Evolutionary conservation across 2,888 invertebrate genomes (phyloP), one percentile per base, ranked within the genome.

Genomic region (Quadriops clusia): DNA sequence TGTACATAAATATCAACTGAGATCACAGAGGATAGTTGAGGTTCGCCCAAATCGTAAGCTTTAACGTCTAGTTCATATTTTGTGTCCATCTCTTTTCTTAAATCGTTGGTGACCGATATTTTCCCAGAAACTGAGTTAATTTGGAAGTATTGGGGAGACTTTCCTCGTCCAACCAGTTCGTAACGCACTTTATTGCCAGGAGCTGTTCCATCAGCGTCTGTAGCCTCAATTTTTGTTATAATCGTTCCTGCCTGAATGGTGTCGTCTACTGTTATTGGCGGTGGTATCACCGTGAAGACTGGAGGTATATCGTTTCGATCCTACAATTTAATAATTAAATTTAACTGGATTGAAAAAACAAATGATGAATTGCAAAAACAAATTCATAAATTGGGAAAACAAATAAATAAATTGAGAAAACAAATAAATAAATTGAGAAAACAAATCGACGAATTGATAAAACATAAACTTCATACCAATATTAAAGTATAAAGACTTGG

Each of bases 231-330:
- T 8, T 77, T 80, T 11, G 81, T 77, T 1, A 91, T 79, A 2
- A 77, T 65, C 2, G 80, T 78, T 11, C 90, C 89, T 34, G 89
- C 82, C 0, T 83, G 69, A 0, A 82, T 77, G 17, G 85, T 79
- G 49, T 87, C 89, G 46, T 85, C 84, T 7, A 90, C 64, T 0
- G 84, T 82, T 2, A 89, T 74, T 0, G 89, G 85, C 29, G 82
- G 77, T 0, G 85, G 79, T 0, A 84, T 74, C 1, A 81, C 75
- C 0, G 83, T 80, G 56, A 90, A 90, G 28, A 86, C 77, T 4
- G 90, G 90, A 0, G 86, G 76, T 43, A 86, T 80, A 59, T 91
- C 89, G 57, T 90, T 90, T 41, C 80, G 75, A 55, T 90, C 90
- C 72, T 85, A 61, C 15, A 9, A 17, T 23, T 8, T 11, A 18